A percentile compares a stretch with the other conserved stretches of the same genome.
Conservation (phyloP, 2,113 vertebrate genomes). For the Ahaetulla prasina region DNA sequence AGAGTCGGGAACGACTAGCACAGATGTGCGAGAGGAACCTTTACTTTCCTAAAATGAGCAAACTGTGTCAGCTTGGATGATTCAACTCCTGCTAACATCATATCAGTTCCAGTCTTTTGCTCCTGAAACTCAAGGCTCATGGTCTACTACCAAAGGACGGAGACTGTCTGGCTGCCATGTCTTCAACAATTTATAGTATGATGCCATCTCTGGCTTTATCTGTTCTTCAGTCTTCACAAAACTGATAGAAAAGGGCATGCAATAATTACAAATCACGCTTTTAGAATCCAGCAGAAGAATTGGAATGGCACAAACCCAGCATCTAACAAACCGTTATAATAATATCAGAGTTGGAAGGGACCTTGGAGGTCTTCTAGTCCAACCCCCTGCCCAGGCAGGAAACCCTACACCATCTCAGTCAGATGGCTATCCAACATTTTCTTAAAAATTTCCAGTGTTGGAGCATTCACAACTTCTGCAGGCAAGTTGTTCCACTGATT, state of each 20-base stretch:
- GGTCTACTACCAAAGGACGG: neutral
- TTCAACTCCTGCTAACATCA: neutral
- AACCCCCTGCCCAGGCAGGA: no score
- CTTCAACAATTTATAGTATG: neutral
- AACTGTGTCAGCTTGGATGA: neutral
- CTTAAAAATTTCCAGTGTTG: no score
- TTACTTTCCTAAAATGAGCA: neutral
- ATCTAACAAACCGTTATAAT: no score
- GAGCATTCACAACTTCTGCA: no score
- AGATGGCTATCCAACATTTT: no score
- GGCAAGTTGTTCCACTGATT: no score
- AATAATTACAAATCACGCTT: neutral
- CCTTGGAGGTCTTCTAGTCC: no score
- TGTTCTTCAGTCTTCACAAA: neutral
- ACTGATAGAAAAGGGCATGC: neutral
- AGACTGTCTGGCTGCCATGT: neutral
- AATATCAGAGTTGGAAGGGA: no score
- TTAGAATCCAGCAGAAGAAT: neutral
- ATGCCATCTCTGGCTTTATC: neutral
- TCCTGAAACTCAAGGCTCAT: neutral
- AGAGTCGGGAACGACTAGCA: no score
- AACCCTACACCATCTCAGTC: no score
- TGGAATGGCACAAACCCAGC: neutral
- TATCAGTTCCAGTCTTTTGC: neutral
- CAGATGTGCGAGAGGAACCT: no score